Percentiles rank a stretch among this genome's conserved stretches.
These are phyloP conservation scores for Streptopelia turtur DNA, from an alignment of 2,797 vertebrate species.

Conservation along the genomic window DNA sequence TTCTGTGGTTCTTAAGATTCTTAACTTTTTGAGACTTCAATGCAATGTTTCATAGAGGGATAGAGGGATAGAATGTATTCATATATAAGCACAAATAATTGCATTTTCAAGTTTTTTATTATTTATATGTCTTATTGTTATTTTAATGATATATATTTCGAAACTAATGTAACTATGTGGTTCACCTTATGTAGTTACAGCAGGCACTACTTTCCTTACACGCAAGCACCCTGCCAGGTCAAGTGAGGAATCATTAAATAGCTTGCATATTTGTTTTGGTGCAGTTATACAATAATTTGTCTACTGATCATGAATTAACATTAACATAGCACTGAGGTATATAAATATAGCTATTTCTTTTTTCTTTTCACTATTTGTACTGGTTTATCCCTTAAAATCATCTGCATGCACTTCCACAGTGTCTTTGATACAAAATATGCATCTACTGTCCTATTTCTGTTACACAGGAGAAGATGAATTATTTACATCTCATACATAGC, in stretches of 20 bases:
- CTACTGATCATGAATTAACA: background rate
- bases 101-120: background rate
- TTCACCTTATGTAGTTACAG: background rate
- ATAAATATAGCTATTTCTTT: background rate
- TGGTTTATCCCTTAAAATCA: background rate
- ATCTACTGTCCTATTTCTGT: background rate
- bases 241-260: background rate
- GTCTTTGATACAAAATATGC: background rate
- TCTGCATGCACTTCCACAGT: background rate
- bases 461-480: background rate
- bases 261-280: background rate
- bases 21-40: background rate
- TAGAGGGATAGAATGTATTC: accelerated
- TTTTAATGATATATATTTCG: background rate
- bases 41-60: background rate
- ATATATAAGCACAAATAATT: background rate
- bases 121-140: background rate
- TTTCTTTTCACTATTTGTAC: background rate
- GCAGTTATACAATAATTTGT: background rate
- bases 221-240: background rate
- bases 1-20: background rate
- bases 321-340: background rate
- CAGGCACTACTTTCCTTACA: background rate
- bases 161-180: background rate
- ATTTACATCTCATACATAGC: background rate